Evolutionary conservation across 2,888 invertebrate genomes (phyloP).

Genomic region (Sinhomidia bicolor): DNA sequence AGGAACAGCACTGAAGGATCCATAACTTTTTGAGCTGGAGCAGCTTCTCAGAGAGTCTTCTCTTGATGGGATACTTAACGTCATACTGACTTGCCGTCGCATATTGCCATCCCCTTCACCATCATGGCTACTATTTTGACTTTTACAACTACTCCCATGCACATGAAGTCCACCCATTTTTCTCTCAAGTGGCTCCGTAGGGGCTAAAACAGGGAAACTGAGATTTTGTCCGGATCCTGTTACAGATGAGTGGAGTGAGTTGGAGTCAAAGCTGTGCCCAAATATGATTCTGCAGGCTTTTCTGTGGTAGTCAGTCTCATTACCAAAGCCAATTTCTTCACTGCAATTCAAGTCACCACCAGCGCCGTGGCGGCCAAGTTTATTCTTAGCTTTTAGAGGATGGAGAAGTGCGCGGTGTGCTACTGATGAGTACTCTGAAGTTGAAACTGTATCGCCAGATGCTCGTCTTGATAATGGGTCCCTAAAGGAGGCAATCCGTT

Average conservation of each 20-base stretch:
- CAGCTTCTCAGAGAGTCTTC: slow-evolving; percentile 76
- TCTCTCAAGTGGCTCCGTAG: slow-evolving; percentile 22
- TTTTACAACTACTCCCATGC: slow-evolving; percentile 31
- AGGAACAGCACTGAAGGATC: slow-evolving; percentile 34
- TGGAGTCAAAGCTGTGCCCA: slow-evolving; percentile 28
- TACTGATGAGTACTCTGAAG: slow-evolving; percentile 18
- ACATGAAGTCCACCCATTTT: slow-evolving; percentile 49
- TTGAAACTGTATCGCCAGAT: slow-evolving; percentile 64
- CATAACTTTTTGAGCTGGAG: slow-evolving; percentile 67
- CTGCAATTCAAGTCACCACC: slow-evolving; percentile 22
- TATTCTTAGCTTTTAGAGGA: slow-evolving; percentile 25
- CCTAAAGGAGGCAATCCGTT: slow-evolving; percentile 40
- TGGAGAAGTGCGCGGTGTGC: slow-evolving; percentile 25
- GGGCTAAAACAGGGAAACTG: not conserved
- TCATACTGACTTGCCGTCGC: slow-evolving; percentile 74
- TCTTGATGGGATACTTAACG: slow-evolving; percentile 77
- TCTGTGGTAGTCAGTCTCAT: slow-evolving; percentile 22
- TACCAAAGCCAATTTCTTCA: not conserved
- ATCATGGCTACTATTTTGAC: slow-evolving; percentile 34
- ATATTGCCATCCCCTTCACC: slow-evolving; percentile 64
- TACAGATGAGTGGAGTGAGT: slow-evolving; percentile 40
- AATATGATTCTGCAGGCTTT: slow-evolving; percentile 19
- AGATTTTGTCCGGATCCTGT: slow-evolving; percentile 62
- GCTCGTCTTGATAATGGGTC: slow-evolving; percentile 73
- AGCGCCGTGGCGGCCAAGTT: slow-evolving; percentile 1